Conservation (phyloP, 2,888 invertebrate species). For the Pyrocoelia pectoralis region DNA sequence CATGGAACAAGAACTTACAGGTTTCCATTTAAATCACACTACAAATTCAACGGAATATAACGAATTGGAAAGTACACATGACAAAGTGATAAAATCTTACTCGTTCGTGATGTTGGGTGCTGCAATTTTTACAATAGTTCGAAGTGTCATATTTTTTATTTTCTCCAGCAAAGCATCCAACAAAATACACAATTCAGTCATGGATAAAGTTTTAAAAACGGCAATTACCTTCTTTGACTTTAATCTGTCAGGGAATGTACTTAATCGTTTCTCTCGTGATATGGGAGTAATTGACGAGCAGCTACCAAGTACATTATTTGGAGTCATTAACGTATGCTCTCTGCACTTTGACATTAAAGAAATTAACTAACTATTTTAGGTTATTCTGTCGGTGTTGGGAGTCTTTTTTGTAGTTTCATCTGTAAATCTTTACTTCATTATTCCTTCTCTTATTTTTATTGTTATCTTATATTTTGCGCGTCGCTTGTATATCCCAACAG, state of each 20-base stretch:
- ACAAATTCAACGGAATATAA: slow-evolving; percentile 31
- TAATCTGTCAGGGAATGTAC: slow-evolving; percentile 43
- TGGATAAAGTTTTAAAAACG: slow-evolving; percentile 40
- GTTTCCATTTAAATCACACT: slow-evolving; percentile 24
- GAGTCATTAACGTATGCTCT: slow-evolving; percentile 38
- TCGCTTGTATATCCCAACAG: slow-evolving; percentile 75
- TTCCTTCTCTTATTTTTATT: slow-evolving; percentile 71
- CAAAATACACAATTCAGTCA: slow-evolving; percentile 39
- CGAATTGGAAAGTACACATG: slow-evolving; percentile 20
- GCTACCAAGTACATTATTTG: slow-evolving; percentile 39
- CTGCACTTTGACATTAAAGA: too few relatives aligned
- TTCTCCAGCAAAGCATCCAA: slow-evolving; percentile 46
- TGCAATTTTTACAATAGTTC: slow-evolving; percentile 25
- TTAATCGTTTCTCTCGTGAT: slow-evolving; percentile 46
- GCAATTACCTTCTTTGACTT: slow-evolving; percentile 43
- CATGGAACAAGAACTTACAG: slow-evolving; percentile 35
- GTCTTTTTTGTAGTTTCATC: slow-evolving; percentile 74
- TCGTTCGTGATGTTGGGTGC: slow-evolving; percentile 42
- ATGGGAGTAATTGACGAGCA: slow-evolving; percentile 44
- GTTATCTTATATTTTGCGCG: slow-evolving; percentile 70
- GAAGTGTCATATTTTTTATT: slow-evolving; percentile 45
- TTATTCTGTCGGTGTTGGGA: slow-evolving; percentile 69
- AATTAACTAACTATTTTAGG: slow-evolving; percentile 50
- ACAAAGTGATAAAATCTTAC: slow-evolving; percentile 44
- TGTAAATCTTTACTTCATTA: slow-evolving; percentile 72